phyloP scores from a whole-genome alignment of 1,140 invertebrate genomes.

The Bilobella aurantiaca region DNA sequence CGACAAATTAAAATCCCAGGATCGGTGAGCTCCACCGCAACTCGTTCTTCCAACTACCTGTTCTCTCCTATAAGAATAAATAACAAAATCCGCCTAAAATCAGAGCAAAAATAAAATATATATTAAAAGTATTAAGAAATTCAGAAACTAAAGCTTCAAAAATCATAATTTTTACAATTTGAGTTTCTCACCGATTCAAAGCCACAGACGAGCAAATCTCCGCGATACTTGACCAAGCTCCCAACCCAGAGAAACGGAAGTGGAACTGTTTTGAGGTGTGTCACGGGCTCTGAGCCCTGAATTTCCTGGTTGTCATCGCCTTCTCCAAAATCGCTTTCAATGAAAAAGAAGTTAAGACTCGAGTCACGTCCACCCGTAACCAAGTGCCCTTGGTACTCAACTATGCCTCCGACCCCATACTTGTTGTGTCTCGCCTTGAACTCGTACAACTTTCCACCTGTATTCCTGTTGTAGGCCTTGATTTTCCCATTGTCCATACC shows the following conservation, averaged over 20 bases:
- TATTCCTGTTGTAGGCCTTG: neutral
- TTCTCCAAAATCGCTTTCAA: neutral
- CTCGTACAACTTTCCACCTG: neutral
- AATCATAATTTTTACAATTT: neutral
- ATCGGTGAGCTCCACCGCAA: neutral
- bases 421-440: neutral
- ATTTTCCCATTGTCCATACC: slow-evolving; percentile 1
- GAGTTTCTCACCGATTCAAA: neutral
- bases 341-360: neutral
- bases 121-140: neutral
- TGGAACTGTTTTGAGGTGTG: neutral
- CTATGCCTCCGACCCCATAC: neutral
- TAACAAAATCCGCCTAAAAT: neutral
- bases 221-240: neutral
- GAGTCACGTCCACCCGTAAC: neutral
- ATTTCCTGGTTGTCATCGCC: no score
- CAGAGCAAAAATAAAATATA: neutral
- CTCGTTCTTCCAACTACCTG: neutral
- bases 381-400: neutral
- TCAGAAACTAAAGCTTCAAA: no score
- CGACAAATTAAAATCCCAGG: neutral
- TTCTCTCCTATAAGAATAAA: neutral
- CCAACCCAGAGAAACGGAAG: neutral
- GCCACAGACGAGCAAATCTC: neutral
- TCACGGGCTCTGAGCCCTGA: neutral